phyloP scores from a whole-genome alignment of 2,113 vertebrate species.

The Trichechus manatus region DNA sequence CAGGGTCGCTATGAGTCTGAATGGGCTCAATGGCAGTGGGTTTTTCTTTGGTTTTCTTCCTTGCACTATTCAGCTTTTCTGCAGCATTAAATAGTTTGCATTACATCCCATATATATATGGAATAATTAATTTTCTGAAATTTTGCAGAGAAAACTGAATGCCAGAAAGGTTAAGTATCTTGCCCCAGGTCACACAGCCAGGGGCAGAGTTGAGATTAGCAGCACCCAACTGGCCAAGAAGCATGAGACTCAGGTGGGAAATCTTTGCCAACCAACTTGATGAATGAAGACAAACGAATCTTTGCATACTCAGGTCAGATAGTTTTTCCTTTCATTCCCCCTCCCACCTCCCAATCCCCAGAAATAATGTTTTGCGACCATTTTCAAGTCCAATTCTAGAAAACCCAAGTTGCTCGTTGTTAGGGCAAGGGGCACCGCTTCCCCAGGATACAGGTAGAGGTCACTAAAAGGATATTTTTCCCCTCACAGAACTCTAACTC shows the following conservation, averaged over 20 bases:
- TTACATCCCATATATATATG: neutral
- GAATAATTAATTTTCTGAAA: neutral
- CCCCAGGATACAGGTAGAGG: conserved; percentile 61
- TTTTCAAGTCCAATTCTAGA: neutral
- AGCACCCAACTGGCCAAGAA: neutral
- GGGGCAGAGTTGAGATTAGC: neutral
- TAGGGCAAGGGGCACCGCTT: neutral
- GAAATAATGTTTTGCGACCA: neutral
- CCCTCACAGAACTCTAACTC: neutral
- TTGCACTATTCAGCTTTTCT: neutral
- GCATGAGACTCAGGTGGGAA: neutral
- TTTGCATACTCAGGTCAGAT: neutral
- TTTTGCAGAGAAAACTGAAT: neutral
- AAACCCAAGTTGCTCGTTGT: neutral
- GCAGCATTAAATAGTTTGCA: neutral
- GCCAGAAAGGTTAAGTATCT: neutral
- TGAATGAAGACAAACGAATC: conserved; percentile 29
- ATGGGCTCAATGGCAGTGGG: too few relatives aligned
- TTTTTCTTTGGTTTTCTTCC: neutral
- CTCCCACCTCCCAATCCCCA: neutral
- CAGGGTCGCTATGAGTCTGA: too few relatives aligned
- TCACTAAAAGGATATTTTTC: conserved; percentile 65
- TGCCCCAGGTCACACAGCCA: neutral
- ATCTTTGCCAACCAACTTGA: neutral
- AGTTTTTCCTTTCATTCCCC: neutral